phyloP scores from a whole-genome alignment of 2,888 invertebrate genomes.

The Ectemnius lituratus region DNA sequence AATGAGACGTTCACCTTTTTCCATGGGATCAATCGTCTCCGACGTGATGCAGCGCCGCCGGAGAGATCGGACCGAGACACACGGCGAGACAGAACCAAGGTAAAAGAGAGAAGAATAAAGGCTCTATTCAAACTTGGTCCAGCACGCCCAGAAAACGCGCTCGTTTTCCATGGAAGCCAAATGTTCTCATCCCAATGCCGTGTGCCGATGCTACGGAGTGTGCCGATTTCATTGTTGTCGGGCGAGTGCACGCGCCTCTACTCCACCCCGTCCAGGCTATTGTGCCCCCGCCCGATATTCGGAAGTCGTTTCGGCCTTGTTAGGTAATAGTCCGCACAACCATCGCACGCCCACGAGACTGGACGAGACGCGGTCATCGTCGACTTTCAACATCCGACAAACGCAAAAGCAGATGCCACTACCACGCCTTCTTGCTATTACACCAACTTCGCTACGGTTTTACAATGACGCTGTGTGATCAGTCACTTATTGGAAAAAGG shows the following conservation, averaged over 20 bases:
- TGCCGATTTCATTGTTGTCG: constrained; percentile 46
- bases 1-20: constrained; percentile 69
- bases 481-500: background rate
- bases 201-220: constrained; percentile 19
- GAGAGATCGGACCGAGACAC: constrained; percentile 26
- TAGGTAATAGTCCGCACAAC: constrained; percentile 32
- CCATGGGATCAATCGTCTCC: constrained; percentile 11
- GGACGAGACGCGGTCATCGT: no score
- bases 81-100: background rate
- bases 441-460: constrained; percentile 16
- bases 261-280: constrained; percentile 41
- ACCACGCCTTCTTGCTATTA: background rate
- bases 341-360: constrained; percentile 35
- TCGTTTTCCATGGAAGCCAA: background rate
- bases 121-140: constrained; percentile 11
- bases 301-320: constrained; percentile 55
- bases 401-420: constrained; percentile 3
- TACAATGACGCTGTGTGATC: background rate
- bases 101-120: background rate
- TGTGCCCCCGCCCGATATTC: constrained; percentile 47
- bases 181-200: background rate
- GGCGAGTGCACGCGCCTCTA: constrained; percentile 5
- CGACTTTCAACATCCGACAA: background rate
- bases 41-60: constrained; percentile 11
- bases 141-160: constrained; percentile 38